phyloP scores from a whole-genome alignment of 2,888 invertebrate genomes.

The Orthonychiurus folsomi region DNA sequence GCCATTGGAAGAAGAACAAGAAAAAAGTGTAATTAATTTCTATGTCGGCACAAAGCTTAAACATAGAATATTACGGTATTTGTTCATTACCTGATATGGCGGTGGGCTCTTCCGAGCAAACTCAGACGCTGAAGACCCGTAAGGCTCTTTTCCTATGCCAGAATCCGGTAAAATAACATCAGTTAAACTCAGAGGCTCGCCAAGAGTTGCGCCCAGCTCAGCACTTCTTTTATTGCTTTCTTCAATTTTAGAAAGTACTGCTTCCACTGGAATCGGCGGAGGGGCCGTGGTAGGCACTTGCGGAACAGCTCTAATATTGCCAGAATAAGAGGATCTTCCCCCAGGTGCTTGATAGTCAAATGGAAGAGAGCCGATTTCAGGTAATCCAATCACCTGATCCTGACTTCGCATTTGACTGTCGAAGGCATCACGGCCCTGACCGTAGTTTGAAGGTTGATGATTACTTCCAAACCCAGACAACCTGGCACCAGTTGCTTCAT shows the following conservation, averaged over 20 bases:
- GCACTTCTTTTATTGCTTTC: neutral
- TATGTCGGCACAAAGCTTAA: no score
- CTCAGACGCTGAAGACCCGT: neutral
- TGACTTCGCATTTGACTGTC: neutral
- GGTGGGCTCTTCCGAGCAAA: slow-evolving; percentile 25
- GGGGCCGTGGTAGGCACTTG: no score
- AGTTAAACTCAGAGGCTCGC: neutral
- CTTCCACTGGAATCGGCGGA: neutral
- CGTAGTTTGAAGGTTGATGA: neutral
- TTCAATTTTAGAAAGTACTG: neutral
- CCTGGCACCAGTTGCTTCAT: neutral
- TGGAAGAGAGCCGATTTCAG: neutral
- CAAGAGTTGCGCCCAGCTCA: neutral
- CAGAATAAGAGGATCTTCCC: neutral
- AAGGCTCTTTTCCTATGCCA: neutral
- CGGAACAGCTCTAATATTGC: neutral
- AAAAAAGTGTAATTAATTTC: no score
- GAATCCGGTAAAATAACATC: neutral
- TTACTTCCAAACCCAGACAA: neutral
- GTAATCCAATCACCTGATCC: neutral
- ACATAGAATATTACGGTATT: no score
- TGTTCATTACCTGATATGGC: slow-evolving; percentile 39
- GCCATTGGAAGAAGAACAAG: no score
- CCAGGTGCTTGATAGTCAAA: no score
- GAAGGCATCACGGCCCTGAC: neutral